Conservation (phyloP, 2,888 invertebrate species). For the Trichogramma dendrolimi region DNA sequence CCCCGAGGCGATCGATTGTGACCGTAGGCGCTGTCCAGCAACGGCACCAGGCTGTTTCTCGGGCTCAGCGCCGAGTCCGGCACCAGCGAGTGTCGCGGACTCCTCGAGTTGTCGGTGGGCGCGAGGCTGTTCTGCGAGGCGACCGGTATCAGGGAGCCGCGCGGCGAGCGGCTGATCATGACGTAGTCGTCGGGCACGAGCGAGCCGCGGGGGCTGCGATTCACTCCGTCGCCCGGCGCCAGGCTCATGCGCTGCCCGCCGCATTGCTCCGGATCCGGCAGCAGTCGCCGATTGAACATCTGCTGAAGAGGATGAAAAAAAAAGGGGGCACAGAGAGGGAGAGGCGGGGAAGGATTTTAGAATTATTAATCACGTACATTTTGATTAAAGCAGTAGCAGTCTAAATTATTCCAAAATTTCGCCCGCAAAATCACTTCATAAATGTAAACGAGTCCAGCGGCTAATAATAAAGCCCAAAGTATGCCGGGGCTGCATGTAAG, state of each 20-base stretch:
- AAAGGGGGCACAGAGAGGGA: neutral
- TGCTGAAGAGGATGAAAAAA: constrained; percentile 20
- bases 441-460: no score
- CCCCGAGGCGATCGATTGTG: constrained; percentile 54
- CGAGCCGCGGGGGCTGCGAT: constrained; percentile 60
- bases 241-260: constrained; percentile 59
- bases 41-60: constrained; percentile 62
- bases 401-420: no score
- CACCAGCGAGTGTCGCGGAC: constrained; percentile 60
- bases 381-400: no score
- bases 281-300: constrained; percentile 54
- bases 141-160: constrained; percentile 64
- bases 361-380: no score
- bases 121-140: constrained; percentile 37
- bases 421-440: no score
- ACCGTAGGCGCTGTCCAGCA: constrained; percentile 42
- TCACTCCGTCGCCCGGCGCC: constrained; percentile 53
- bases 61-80: constrained; percentile 58
- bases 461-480: no score
- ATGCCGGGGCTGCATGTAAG: no score
- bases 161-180: constrained; percentile 44
- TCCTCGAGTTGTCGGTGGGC: constrained; percentile 37
- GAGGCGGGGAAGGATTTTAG: no score
- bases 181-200: constrained; percentile 57
- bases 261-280: constrained; percentile 59